Evolutionary conservation across 1,140 invertebrate genomes (phyloP), one percentile per base, ranked within the genome.

Genomic region (Aleiodes sp.): DNA sequence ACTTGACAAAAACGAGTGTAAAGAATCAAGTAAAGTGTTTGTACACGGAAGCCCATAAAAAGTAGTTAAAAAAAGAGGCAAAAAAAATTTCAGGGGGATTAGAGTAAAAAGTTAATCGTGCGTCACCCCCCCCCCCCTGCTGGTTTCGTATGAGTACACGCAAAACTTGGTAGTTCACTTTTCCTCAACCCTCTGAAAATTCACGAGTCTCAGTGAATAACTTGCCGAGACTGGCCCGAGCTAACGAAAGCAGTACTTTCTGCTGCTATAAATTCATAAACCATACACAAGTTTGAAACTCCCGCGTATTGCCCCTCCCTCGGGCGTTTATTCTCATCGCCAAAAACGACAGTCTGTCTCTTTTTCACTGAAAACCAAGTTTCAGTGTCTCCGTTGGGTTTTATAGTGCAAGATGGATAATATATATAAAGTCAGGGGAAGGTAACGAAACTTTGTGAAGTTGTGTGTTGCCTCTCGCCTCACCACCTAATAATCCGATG

Each of bases 211-310:
- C 69, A 8, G n/a, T 41, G 77, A 75, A 78, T 80, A 80, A 80
- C 79, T 80, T 75, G 70, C 76, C 70, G 26, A 6, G 46, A 9
- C n/a, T n/a, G n/a, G 63, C 71, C 70, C 74, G 71, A 69, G 72
- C 75, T 12, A 60, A n/a, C 33, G 21, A 65, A 43, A 24, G 41
- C 33, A 35, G 75, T 79, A 77, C 79, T 80, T 78, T 80, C 75
- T 76, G 76, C 77, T 75, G 80, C 82, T 83, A 86, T 84, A 86
- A 86, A 86, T 86, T 86, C 83, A 84, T 84, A 84, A 86, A 80
- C 80, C 70, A n/a, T 59, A 67, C 81, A 81, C 79, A 78, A 84
- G 79, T 85, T 84, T 65, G 81, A 80, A 77, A 79, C 76, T 74
- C 61, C 37, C 52, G 28, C 24, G 16, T 7, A 21, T 37, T 31